Conservation (phyloP, 2,888 invertebrate genomes). For the Agelastica alni region DNA sequence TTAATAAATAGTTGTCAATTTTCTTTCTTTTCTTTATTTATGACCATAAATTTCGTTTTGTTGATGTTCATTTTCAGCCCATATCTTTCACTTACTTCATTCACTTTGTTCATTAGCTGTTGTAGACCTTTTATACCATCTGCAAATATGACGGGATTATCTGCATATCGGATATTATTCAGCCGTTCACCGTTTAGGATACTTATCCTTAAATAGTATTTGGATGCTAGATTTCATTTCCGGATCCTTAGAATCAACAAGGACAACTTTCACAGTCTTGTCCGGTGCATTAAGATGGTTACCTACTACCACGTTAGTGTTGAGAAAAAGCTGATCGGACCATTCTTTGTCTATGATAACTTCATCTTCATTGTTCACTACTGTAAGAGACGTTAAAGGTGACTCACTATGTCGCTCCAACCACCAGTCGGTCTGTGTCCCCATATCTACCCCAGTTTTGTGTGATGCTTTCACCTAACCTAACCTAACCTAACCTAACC, state of each 20-base stretch:
- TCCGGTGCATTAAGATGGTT: constrained; percentile 6
- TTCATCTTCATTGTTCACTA: background rate
- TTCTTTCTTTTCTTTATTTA: no score
- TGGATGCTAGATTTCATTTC: constrained; percentile 19
- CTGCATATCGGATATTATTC: no score
- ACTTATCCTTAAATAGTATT: constrained; percentile 19
- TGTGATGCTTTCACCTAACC: no score
- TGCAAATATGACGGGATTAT: no score
- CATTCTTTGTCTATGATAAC: constrained; percentile 1
- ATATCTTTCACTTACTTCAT: no score
- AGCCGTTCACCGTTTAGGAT: no score
- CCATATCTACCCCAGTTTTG: background rate
- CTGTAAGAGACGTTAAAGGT: background rate
- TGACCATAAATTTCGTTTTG: no score
- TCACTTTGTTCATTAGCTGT: no score
- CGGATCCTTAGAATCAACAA: constrained; percentile 17
- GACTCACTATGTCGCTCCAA: background rate
- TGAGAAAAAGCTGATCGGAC: background rate
- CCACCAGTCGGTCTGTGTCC: background rate
- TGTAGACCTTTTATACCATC: no score
- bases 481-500: constrained; percentile 2
- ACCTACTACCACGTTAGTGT: background rate
- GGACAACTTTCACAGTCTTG: constrained; percentile 10
- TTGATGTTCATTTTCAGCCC: no score
- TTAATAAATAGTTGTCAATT: no score